phyloP scores from a whole-genome alignment of 30 jellyfish, hydroid and myxozoan genomes.

The Catostylus mosaicus region DNA sequence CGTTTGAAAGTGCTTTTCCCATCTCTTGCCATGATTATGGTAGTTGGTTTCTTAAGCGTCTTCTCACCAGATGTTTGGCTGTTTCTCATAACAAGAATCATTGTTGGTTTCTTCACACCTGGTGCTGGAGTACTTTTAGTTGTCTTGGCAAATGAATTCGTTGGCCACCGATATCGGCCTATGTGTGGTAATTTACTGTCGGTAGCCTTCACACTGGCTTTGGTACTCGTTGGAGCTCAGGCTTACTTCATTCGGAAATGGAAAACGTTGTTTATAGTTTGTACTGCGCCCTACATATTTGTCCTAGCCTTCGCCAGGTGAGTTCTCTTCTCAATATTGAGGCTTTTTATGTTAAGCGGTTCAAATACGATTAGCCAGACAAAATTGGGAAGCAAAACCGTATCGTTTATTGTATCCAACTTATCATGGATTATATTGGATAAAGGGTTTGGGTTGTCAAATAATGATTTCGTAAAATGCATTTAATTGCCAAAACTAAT shows the following conservation, averaged over 20 bases:
- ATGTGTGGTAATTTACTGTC: constrained; percentile 67
- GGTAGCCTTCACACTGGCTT: constrained; percentile 54
- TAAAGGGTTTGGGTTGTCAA: no score
- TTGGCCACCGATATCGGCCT: constrained; percentile 83
- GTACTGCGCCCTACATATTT: constrained; percentile 74
- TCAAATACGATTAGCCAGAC: no score
- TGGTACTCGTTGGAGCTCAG: constrained; percentile 68
- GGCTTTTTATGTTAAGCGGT: no score
- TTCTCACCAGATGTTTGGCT: constrained; percentile 68
- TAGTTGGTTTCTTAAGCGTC: constrained; percentile 50
- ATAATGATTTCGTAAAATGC: no score
- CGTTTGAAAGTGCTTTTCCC: constrained; percentile 64
- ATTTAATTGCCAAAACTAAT: no score
- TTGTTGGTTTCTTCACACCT: constrained; percentile 82
- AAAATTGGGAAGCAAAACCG: no score
- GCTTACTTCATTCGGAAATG: constrained; percentile 82
- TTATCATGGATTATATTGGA: no score
- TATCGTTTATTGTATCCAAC: no score
- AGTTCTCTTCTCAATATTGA: no score
- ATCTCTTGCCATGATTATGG: constrained; percentile 26
- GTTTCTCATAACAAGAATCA: constrained; percentile 35
- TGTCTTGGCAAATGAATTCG: constrained; percentile 71
- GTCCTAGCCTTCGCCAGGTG: constrained; percentile 59
- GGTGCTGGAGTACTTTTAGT: constrained; percentile 69
- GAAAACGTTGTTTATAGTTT: constrained; percentile 66